Evolutionary conservation across 2,113 vertebrate genomes (phyloP).

Genomic region (Semnornis frantzii): DNA sequence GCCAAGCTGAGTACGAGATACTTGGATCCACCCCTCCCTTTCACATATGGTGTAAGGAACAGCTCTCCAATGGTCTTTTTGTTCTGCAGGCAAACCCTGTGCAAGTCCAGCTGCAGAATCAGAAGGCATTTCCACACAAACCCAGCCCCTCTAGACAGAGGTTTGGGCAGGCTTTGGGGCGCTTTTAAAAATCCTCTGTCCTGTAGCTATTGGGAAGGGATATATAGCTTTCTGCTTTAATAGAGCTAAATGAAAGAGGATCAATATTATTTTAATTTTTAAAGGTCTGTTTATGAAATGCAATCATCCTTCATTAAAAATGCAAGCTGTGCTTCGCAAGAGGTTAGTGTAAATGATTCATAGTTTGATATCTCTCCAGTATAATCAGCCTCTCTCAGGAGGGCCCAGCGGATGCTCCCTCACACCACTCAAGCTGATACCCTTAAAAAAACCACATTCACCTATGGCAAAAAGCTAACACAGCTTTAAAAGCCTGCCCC

Average conservation of each 20-base stretch:
- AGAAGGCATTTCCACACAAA: not conserved
- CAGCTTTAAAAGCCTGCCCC: not conserved
- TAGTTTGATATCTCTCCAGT: constrained; percentile 85
- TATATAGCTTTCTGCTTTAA: constrained; percentile 66
- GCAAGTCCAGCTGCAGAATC: constrained; percentile 25
- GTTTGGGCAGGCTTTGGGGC: not conserved
- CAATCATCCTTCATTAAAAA: constrained; percentile 96
- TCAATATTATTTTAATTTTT: constrained; percentile 91
- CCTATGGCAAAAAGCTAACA: not conserved
- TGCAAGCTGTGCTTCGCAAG: constrained; percentile 83
- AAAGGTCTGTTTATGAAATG: constrained; percentile 90
- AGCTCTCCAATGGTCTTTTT: constrained; percentile 38
- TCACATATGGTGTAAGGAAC: not conserved
- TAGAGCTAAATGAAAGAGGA: constrained; percentile 75
- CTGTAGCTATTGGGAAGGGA: constrained; percentile 68
- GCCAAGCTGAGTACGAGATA: not conserved
- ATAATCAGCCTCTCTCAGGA: constrained; percentile 85
- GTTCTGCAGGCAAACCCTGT: not conserved
- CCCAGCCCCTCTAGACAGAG: not conserved
- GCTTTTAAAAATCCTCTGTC: constrained; percentile 47
- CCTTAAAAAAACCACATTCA: constrained; percentile 69
- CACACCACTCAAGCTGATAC: constrained; percentile 68
- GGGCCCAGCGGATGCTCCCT: constrained; percentile 73
- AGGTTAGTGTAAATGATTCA: constrained; percentile 89
- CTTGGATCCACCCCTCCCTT: not conserved